Evolutionary conservation across 2,888 invertebrate genomes (phyloP).

Genomic region (Sinopyrophorus schimmeli): DNA sequence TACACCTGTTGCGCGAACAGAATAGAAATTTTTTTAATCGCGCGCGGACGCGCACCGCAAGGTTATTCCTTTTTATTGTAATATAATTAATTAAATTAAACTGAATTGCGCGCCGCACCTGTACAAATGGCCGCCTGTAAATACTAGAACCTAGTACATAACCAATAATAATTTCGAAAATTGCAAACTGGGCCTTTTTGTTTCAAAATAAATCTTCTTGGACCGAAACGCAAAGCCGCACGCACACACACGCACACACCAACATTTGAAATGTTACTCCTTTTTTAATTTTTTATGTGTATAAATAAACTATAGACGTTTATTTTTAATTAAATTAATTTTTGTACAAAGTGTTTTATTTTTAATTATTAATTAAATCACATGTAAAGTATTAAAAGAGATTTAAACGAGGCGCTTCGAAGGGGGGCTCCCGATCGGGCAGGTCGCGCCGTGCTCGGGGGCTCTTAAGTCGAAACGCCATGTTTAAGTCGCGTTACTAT

Average conservation of each 20-base stretch:
- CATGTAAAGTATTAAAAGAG: constrained; percentile 42
- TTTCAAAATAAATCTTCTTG: too few relatives aligned
- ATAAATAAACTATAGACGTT: constrained; percentile 28
- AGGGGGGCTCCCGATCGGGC: too few relatives aligned
- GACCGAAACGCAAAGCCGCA: too few relatives aligned
- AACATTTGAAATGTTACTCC: too few relatives aligned
- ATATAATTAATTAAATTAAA: constrained; percentile 23
- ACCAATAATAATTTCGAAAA: constrained; percentile 4
- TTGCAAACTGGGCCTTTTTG: constrained; percentile 20
- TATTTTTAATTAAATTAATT: constrained; percentile 33
- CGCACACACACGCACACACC: too few relatives aligned
- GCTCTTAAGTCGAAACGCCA: too few relatives aligned
- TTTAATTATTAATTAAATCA: constrained; percentile 40
- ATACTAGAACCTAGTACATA: constrained; percentile 15
- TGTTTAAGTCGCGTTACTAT: too few relatives aligned
- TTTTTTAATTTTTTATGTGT: constrained; percentile 21
- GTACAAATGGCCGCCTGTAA: constrained; percentile 20
- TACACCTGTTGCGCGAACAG: too few relatives aligned
- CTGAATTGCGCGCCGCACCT: constrained; percentile 22
- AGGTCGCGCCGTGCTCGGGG: too few relatives aligned
- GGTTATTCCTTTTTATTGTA: constrained; percentile 21
- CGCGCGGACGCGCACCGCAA: too few relatives aligned
- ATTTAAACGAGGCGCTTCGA: too few relatives aligned
- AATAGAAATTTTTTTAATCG: too few relatives aligned
- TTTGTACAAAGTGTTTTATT: constrained; percentile 47